These are phyloP conservation scores for Apomyelois bistriatella DNA, from an alignment of 2,888 invertebrate genomes.

Conservation along the genomic window DNA sequence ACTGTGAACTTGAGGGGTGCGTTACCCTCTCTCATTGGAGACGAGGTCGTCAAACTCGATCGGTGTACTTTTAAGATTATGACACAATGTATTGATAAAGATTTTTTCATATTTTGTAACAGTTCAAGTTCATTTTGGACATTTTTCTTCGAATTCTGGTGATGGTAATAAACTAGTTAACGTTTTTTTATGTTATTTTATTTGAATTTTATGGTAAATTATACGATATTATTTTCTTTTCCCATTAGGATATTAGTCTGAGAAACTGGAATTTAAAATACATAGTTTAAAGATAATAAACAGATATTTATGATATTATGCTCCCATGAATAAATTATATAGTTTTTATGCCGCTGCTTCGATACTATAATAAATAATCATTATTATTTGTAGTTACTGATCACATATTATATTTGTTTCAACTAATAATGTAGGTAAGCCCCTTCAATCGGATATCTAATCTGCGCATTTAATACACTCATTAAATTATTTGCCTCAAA, in stretches of 20 bases:
- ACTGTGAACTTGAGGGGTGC: constrained; percentile 75
- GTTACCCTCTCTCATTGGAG: constrained; percentile 58
- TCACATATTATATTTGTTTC: too few relatives aligned
- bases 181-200: too few relatives aligned
- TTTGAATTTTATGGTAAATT: too few relatives aligned
- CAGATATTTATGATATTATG: too few relatives aligned
- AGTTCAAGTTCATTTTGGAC: not conserved
- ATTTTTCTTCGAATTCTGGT: not conserved
- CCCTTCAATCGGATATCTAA: too few relatives aligned
- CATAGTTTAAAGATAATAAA: too few relatives aligned
- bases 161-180: not conserved
- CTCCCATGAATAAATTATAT: constrained; percentile 19
- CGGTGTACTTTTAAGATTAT: constrained; percentile 16
- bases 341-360: constrained; percentile 12
- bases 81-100: constrained; percentile 4
- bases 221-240: not conserved
- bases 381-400: not conserved
- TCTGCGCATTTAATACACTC: too few relatives aligned
- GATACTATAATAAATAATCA: too few relatives aligned
- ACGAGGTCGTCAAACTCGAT: constrained; percentile 49
- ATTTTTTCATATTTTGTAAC: not conserved
- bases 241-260: not conserved
- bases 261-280: too few relatives aligned
- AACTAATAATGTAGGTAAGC: too few relatives aligned
- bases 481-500: too few relatives aligned